A percentile compares a stretch with the other conserved stretches of the same genome.
These are phyloP conservation scores for Planococcus citri DNA, from an alignment of 1,140 invertebrate genomes.

Conservation along the genomic window DNA sequence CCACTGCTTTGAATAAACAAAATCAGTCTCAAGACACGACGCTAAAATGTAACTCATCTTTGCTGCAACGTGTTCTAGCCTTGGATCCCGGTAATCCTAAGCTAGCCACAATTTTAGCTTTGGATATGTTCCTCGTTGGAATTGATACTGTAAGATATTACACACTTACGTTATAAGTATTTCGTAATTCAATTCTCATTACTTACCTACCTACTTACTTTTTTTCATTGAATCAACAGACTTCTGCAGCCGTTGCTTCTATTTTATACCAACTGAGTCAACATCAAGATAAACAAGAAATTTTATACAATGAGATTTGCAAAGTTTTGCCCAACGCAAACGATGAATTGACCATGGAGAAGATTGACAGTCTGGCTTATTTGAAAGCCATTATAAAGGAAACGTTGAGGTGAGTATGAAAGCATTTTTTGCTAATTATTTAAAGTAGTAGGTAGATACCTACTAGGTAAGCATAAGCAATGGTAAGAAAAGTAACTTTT, in stretches of 20 bases:
- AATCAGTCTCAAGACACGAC: slow-evolving; percentile 37
- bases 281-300: slow-evolving; percentile 59
- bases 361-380: slow-evolving; percentile 59
- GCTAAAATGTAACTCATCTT: slow-evolving; percentile 41
- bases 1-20: slow-evolving; percentile 45
- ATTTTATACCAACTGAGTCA: slow-evolving; percentile 65
- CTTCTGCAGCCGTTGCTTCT: slow-evolving; percentile 62
- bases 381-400: slow-evolving; percentile 81
- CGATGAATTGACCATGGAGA: slow-evolving; percentile 44
- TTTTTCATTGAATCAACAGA: slow-evolving; percentile 40
- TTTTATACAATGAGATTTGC: slow-evolving; percentile 54
- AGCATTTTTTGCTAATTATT: not conserved
- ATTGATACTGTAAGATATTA: slow-evolving; percentile 58
- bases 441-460: not conserved
- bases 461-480: not conserved
- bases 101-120: slow-evolving; percentile 58
- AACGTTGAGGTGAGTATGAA: slow-evolving; percentile 53
- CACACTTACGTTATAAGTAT: too few species aligned
- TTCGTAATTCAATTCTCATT: too few species aligned
- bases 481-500: too few species aligned
- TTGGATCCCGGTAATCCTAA: slow-evolving; percentile 46
- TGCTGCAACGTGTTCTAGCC: slow-evolving; percentile 47
- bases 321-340: slow-evolving; percentile 42
- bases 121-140: slow-evolving; percentile 75
- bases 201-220: too few species aligned